Evolutionary conservation across 2,113 vertebrate genomes (phyloP), one percentile per base, ranked within the genome.

Genomic region (Onychostoma macrolepis): DNA sequence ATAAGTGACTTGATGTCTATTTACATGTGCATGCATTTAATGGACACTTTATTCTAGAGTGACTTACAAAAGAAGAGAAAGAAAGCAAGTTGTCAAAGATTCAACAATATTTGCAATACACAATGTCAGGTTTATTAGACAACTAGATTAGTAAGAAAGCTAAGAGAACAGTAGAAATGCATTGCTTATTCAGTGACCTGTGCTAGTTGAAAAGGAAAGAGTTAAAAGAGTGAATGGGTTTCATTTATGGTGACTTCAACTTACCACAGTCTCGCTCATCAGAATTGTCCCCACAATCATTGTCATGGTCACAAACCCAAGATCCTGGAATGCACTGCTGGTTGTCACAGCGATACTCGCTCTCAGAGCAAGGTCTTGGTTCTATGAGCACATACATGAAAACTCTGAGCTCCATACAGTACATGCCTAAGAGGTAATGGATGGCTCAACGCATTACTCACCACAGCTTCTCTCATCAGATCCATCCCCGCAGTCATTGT

Each of bases 191-290:
- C 50, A 56, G 50, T 21, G 53, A 56, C 53, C 53, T 24, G 53
- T 56, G 19, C 4, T 50, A 24, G 21, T 8, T 58, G 19, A 24
- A 24, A 58, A 56, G 53, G 19, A 56, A 21, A 67, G 26, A 21
- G 8, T 28, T 77, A 26, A 50, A 12, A 80, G 26, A 80, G 50
- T 53, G 36, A 80, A 58, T 24, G 21, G 21, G 17, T 53, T 58
- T 50, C 0, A 19, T 26, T 79, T 56, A 24, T 15, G 10, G 36
- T 41, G 19, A 83, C 7, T 28, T 67, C 12, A 74, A 56, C 94
- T 87, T 93, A 99, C 98, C 98, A 88, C 98, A 99, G 92, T 99
- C 98, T 86, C 97, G 96, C 94, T 99, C 98, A 95, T 99, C 98
- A 0, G 98, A 99, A 91, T 98, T 98, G 95, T 99, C 98, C 87